Evolutionary conservation across 2,797 vertebrate species (phyloP).

Genomic region (Cetoscarus ocellatus): DNA sequence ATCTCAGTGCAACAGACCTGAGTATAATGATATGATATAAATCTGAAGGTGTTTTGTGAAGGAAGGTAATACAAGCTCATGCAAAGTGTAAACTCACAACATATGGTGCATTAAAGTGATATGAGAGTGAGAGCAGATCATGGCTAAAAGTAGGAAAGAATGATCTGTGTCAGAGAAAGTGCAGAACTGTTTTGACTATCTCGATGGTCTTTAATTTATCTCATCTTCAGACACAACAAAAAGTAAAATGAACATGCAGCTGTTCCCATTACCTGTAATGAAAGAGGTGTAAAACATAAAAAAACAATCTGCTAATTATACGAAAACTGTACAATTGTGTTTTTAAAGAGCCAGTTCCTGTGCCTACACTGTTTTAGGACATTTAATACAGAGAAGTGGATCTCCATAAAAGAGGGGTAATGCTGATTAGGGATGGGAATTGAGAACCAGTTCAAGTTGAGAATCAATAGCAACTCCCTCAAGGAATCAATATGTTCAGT

Average conservation of each 20-base stretch:
- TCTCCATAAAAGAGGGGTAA: too few species aligned
- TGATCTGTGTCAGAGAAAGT: slow-evolving; percentile 18
- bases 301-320: neutral
- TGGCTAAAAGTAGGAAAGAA: slow-evolving; percentile 23
- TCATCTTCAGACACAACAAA: slow-evolving; percentile 2
- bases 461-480: too few species aligned
- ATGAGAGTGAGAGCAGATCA: slow-evolving; percentile 7
- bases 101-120: neutral
- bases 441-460: too few species aligned
- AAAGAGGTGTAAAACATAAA: neutral
- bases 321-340: neutral
- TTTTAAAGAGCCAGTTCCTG: slow-evolving; percentile 13
- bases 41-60: slow-evolving; percentile 22
- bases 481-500: too few species aligned
- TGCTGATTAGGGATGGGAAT: too few species aligned
- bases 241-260: slow-evolving; percentile 6
- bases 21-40: neutral
- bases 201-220: slow-evolving; percentile 16
- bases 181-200: slow-evolving; percentile 14
- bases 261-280: slow-evolving; percentile 5
- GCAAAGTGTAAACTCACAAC: slow-evolving; percentile 9
- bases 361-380: too few species aligned
- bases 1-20: neutral
- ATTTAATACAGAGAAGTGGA: too few species aligned
- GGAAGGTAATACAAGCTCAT: slow-evolving; percentile 3